Base-by-base conservation (phyloP, 2,113 vertebrate genomes). In the Apeltes quadracus region DNA sequence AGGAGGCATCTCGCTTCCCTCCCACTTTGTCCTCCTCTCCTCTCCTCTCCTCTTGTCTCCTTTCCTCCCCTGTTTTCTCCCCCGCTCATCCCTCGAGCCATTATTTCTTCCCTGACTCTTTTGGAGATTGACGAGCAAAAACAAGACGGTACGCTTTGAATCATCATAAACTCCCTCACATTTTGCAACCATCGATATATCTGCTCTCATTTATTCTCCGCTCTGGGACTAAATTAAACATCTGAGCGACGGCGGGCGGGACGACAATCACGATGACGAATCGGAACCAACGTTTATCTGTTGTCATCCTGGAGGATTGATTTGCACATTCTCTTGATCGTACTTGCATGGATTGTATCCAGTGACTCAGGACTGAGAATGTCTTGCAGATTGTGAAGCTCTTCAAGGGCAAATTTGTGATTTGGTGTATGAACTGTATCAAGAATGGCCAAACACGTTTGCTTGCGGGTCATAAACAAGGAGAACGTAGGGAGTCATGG, bases 1-100 rank as follows among this genome's bases (percentile, higher is more conserved):
- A 71, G 61, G 64, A 76, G 61, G 63, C 46, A 20, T 36, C 56
- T 72, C 61, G 20, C 27, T 25, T 56, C 53, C n/a, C 27, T 63
- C 54, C 46, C 25, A 63, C 53, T 51, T 54, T 53, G 38, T 43
- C 25, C 39, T 32, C 69, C 64, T 55, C 29, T 61, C 65, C 32
- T 27, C 48, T 29, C 15, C 53, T 55, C 29, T 29, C 39, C 38
- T 20, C 4, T 46, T 12, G 29, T 29, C 29, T 5, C 29, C 7
- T 41, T 36, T 34, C 23, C 36, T 16, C 36, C 27, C 36, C 22
- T 6, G 32, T 50, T 25, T 14, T 8, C n/a, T 48, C 18, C 16
- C 3, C 23, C 61, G 63, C 58, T 54, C 15, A 23, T 34, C 32
- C 32, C 32, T 7, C 32, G n/a, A 13, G 58, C 61, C 51, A 22